These are phyloP conservation scores for Agelastica alni DNA, from an alignment of 2,888 invertebrate genomes.

Conservation along the genomic window DNA sequence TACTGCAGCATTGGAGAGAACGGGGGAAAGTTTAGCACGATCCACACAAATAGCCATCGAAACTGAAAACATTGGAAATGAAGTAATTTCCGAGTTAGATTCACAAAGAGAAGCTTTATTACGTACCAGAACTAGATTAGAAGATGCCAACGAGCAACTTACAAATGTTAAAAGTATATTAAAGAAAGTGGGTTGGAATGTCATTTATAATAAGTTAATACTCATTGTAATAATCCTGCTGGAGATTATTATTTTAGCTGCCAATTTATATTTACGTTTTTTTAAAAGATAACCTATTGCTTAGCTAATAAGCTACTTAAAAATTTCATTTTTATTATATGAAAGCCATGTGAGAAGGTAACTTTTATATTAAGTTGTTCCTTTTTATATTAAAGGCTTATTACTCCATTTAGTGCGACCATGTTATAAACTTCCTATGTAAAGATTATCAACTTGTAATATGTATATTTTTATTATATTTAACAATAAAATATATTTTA, in stretches of 20 bases:
- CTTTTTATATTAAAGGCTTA: too few species aligned
- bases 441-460: too few species aligned
- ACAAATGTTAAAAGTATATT: conserved; percentile 67
- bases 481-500: too few species aligned
- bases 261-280: conserved; percentile 68
- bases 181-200: conserved; percentile 68
- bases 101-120: conserved; percentile 76
- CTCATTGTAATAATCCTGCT: conserved; percentile 73
- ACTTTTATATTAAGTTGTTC: too few species aligned
- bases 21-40: conserved; percentile 67
- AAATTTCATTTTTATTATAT: too few species aligned
- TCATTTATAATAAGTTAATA: conserved; percentile 76
- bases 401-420: too few species aligned
- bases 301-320: too few species aligned
- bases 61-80: conserved; percentile 78
- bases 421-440: too few species aligned
- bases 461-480: too few species aligned
- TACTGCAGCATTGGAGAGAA: conserved; percentile 62
- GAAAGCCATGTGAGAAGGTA: too few species aligned
- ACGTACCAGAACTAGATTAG: conserved; percentile 67
- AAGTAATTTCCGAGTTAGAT: conserved; percentile 75
- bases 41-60: conserved; percentile 74
- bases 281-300: conserved; percentile 49
- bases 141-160: conserved; percentile 73
- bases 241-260: conserved; percentile 68